phyloP scores from a whole-genome alignment of 1,140 invertebrate species.

The Heliothis subflexa region DNA sequence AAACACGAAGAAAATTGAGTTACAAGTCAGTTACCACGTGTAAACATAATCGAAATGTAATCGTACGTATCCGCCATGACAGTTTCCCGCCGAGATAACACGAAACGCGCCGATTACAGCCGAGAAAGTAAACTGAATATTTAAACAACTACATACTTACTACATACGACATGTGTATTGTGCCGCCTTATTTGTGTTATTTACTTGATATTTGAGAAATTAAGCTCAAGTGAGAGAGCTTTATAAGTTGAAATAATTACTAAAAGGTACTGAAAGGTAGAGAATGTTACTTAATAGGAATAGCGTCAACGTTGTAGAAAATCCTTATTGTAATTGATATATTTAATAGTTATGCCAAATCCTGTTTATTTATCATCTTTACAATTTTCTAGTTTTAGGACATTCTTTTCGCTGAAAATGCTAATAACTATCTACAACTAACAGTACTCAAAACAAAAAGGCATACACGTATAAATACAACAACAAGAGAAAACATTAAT shows the following conservation, averaged over 20 bases:
- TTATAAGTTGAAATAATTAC: too few relatives aligned
- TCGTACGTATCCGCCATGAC: slow-evolving; percentile 29
- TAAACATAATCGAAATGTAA: slow-evolving; percentile 34
- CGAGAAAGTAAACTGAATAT: slow-evolving; percentile 50
- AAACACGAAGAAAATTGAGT: neutral
- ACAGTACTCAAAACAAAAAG: neutral
- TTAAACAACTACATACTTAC: slow-evolving; percentile 19
- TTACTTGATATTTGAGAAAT: neutral
- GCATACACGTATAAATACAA: neutral
- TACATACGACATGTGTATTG: slow-evolving; percentile 16
- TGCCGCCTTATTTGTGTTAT: slow-evolving; percentile 4
- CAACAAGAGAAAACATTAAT: slow-evolving; percentile 30
- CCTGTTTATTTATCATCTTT: too few relatives aligned
- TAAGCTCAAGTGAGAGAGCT: too few relatives aligned
- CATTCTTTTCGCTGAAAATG: too few relatives aligned
- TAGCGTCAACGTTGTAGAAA: too few relatives aligned
- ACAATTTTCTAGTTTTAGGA: too few relatives aligned
- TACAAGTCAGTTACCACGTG: neutral
- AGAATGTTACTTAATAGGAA: too few relatives aligned
- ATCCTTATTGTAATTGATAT: too few relatives aligned
- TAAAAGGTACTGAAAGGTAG: too few relatives aligned
- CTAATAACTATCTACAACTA: too few relatives aligned
- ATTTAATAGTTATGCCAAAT: too few relatives aligned
- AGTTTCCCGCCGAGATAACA: slow-evolving; percentile 47
- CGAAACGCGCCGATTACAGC: slow-evolving; percentile 50